Evolutionary conservation across 2,113 vertebrate species (phyloP).

Genomic region (Alaudala cheleensis): DNA sequence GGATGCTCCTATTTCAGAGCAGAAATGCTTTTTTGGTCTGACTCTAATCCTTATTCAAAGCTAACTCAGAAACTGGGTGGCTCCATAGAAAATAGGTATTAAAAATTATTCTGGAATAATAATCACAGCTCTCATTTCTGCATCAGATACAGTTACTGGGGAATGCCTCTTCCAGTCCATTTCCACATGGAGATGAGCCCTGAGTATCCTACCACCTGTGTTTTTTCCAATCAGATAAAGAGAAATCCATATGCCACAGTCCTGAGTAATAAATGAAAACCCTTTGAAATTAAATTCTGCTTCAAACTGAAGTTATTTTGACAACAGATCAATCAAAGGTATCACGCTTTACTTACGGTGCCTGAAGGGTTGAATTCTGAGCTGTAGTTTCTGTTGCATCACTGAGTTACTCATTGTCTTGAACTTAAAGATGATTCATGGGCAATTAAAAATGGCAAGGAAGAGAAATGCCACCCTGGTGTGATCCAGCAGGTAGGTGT

Average conservation of each 20-base stretch:
- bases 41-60: neutral
- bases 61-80: neutral
- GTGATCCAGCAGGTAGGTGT: neutral
- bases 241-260: neutral
- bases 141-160: neutral
- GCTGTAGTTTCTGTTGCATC: constrained; percentile 1
- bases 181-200: neutral
- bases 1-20: constrained; percentile 1
- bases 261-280: neutral
- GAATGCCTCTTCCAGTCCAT: neutral
- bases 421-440: constrained; percentile 19
- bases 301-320: constrained; percentile 15
- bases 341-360: neutral
- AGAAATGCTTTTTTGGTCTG: neutral
- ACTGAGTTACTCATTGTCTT: constrained; percentile 36
- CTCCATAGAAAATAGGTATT: neutral
- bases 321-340: constrained; percentile 22
- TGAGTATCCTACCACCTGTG: neutral
- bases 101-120: neutral
- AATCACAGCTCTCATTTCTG: neutral
- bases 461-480: neutral
- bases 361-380: neutral
- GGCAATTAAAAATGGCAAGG: neutral
- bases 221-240: neutral
- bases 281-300: neutral